Base-by-base conservation (phyloP, 2,888 invertebrate species). In the Eudemis profundana region DNA sequence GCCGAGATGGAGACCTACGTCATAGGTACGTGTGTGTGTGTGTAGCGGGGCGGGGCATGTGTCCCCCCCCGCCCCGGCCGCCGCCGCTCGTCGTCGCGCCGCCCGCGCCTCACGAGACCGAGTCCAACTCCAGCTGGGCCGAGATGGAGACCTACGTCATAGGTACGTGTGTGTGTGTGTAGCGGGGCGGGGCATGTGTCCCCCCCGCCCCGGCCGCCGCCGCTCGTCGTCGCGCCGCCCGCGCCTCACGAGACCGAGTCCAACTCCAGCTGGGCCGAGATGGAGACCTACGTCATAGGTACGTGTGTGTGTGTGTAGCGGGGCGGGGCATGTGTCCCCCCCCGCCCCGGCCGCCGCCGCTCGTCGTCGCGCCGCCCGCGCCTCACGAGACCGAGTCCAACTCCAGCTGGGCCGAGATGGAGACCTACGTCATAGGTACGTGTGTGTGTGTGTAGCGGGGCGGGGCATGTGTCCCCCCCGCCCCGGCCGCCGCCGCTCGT, bases 241-340 rank as follows among this genome's bases (percentile, higher is more conserved):
- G 27, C 27, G 12, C 77, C 70, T 0, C 84, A 85, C 75, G 89
- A 90, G 76, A 95, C 95, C 75, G 93, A 94, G 68, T 96, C 96
- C 80, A 97, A 97, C 89, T 97, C 97, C 56, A 97, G 96, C 63
- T 98, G 98, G 98, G 96, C 96, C 0, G 97, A 97, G 86, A 94
- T 98, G 93, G 96, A 97, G 83, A 96, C 95, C 0, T 96, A 96
- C 75, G 95, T 98, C 66, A 97, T 98, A 74, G 98, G 98, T 61
- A 2, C 19, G n/a, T 27, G 27, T 27, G 3, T 27, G 5, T n/a
- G n/a, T n/a, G 5, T 27, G 27, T 27, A 27, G 27, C 27, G 27
- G 7, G 27, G 5, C 78, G 81, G 76, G 89, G 89, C 63, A 84
- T 91, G 84, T 90, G 89, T 91, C 92, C 1, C 90, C 91, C 7